A percentile compares a stretch with the other conserved stretches of the same genome.
Conservation (phyloP, 2,888 invertebrate species). For the Panorpa germanica region DNA sequence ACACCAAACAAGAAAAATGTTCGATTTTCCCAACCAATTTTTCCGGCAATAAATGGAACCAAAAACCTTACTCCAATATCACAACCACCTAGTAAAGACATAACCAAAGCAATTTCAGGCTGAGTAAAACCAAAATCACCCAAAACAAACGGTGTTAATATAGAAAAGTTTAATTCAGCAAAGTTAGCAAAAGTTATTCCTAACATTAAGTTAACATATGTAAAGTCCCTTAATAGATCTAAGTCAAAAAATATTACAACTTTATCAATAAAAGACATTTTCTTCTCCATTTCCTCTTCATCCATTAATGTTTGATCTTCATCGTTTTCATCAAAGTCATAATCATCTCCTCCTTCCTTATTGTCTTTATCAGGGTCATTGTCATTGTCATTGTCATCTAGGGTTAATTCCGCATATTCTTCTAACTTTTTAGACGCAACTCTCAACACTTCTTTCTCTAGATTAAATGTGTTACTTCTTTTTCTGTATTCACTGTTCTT, state of each 20-base stretch:
- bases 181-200: constrained; percentile 53
- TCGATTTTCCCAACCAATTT: constrained; percentile 48
- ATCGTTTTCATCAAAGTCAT: constrained; percentile 21
- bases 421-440: constrained; percentile 32
- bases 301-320: constrained; percentile 13
- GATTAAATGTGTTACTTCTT: constrained; percentile 35
- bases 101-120: constrained; percentile 40
- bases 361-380: constrained; percentile 19
- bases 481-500: constrained; percentile 21
- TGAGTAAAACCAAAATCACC: constrained; percentile 41
- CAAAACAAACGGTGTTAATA: constrained; percentile 53
- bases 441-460: constrained; percentile 36
- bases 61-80: constrained; percentile 45
- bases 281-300: constrained; percentile 18
- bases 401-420: constrained; percentile 27
- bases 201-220: constrained; percentile 48
- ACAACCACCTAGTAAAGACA: constrained; percentile 46
- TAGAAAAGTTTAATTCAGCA: constrained; percentile 52
- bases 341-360: constrained; percentile 17
- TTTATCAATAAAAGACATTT: constrained; percentile 30
- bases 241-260: constrained; percentile 47
- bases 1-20: constrained; percentile 52
- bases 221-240: constrained; percentile 44
- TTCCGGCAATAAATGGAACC: constrained; percentile 46
- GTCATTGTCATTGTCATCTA: constrained; percentile 16